Evolutionary conservation across 2,797 vertebrate genomes (phyloP), one percentile per base, ranked within the genome.

Genomic region (Gila robusta): DNA sequence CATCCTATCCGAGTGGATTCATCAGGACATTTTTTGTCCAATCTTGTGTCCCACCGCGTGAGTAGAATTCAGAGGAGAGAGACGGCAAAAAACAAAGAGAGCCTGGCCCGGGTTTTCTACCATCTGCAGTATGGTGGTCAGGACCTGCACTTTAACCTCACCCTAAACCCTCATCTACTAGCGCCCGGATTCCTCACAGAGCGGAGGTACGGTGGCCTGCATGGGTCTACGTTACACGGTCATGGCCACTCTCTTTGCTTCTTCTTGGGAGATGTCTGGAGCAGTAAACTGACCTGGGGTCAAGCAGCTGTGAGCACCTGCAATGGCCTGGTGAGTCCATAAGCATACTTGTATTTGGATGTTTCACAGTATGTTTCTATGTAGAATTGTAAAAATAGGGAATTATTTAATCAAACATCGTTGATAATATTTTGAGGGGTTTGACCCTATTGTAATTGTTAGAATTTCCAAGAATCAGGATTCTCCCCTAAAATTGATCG

Each of bases 241-340:
- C 89, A 86, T 3, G 59, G 86, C 6, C 85, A 37, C 26, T 92
- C 94, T 39, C 89, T 92, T 64, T 99, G 98, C 91, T 94, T 98
- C 16, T 98, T 98, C 93, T 84, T 97, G 0, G 98, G 98, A 6
- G 96, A 96, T 37, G 98, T 99, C 37, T 95, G 90, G 93, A 93
- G 95, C 66, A 91, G 88, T 1, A 89, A 87, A 7, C 83, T 56
- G 0, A 81, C 88, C 17, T 92, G 89, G 0, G 98, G 98, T 2
- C 93, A 90, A 23, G 98, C 98, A 0, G 97, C 97, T 4, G 96
- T 99, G 78, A 99, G 98, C 80, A 96, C 97, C 35, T 99, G 98
- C 21, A 93, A 96, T 2, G 98, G 98, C 81, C 94, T 99, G 96
- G 98, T 99, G 91, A 97, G 98, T 96, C 21, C 19, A 64, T 64